Evolutionary conservation across 1,140 invertebrate species (phyloP), one percentile per base, ranked within the genome.

Genomic region (Limonius californicus): DNA sequence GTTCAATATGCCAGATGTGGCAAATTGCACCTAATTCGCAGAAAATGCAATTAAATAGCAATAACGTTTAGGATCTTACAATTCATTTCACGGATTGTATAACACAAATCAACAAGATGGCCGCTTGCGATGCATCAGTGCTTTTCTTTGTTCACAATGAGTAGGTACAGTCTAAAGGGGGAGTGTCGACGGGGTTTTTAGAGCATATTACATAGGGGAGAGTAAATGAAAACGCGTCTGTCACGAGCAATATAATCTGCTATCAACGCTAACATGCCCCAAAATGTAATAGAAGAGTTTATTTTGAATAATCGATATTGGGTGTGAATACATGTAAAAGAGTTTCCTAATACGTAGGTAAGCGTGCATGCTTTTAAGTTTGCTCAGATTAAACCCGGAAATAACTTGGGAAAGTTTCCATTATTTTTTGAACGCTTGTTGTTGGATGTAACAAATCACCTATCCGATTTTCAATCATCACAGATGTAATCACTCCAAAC

Each of bases 221-320:
- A 64, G 55, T 64, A 64, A 68, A 66, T 66, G 67, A 65, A 68
- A 66, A 64, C 64, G 64, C 58, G 67, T 68, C 67, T 66, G 64
- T 68, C 67, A 66, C 67, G 59, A 64, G 64, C 67, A 68, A 68
- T 68, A 62, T 68, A 68, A 66, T 68, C 64, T 60, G 64, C 59
- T 66, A 68, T 68, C 67, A 68, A 63, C 64, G 64, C 65, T 66
- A 68, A 63, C 61, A 58, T 64, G 62, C 67, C 67, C 64, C 54
- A 64, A 68, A 68, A 65, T 68, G 58, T 68, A 68, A 68, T 65
- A 65, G 65, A 61, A 54, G 20, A 53, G 59, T 61, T 61, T 61
- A 54, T 61, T 61, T 45, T 53, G 59, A 61, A 61, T 61, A 50
- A 50, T 50, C 45, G 45, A 50, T 50, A 50, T 14, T 19, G 45